These are phyloP conservation scores for Lepus americanus DNA, from an alignment of 2,113 vertebrate genomes.

Conservation along the genomic window DNA sequence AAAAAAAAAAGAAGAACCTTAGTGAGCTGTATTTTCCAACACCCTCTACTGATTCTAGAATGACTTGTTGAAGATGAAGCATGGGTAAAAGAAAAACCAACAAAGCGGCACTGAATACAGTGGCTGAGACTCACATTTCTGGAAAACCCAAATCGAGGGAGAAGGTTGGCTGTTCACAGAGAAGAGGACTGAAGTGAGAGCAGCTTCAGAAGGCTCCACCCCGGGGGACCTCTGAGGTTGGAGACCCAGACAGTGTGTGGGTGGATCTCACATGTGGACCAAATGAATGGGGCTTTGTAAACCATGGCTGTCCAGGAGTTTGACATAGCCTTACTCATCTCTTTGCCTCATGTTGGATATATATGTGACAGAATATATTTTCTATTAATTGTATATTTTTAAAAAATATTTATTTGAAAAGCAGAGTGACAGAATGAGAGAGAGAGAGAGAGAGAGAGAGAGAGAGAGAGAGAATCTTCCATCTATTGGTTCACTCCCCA, in stretches of 20 bases:
- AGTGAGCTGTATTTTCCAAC: not conserved
- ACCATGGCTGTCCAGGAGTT: not conserved
- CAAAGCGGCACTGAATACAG: not conserved
- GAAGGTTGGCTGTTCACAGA: not conserved
- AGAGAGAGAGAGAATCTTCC: too few relatives aligned
- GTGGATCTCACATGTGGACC: not conserved
- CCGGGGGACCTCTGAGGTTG: accelerated
- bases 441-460: too few relatives aligned
- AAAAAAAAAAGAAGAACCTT: too few relatives aligned
- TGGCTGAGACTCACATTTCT: not conserved
- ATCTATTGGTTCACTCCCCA: too few relatives aligned
- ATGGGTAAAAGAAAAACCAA: not conserved
- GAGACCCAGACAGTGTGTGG: not conserved
- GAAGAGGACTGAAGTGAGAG: not conserved
- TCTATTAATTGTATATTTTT: not conserved
- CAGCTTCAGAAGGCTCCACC: not conserved
- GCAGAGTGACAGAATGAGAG: too few relatives aligned
- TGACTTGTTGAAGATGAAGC: not conserved
- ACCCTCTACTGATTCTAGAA: not conserved
- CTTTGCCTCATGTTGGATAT: not conserved
- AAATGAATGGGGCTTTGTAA: not conserved
- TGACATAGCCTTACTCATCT: not conserved
- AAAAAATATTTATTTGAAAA: too few relatives aligned
- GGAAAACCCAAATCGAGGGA: not conserved
- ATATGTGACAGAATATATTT: not conserved